phyloP scores from a whole-genome alignment of 2,888 invertebrate genomes.

The Chesias legatella region DNA sequence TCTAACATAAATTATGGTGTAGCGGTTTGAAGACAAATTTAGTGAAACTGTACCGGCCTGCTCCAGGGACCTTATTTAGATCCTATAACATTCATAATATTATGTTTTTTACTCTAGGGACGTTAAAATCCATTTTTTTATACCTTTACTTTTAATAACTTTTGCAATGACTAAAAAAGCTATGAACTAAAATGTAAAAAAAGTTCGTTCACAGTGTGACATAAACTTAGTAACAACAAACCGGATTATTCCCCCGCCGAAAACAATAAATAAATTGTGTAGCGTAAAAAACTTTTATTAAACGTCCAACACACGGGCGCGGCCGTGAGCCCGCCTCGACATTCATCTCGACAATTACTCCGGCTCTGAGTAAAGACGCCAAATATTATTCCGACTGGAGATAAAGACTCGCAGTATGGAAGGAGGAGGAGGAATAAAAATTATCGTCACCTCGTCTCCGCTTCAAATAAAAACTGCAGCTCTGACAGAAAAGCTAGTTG shows the following conservation, averaged over 20 bases:
- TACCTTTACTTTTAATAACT: too few relatives aligned
- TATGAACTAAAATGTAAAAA: too few relatives aligned
- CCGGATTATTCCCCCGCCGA: constrained; percentile 17
- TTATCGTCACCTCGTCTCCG: constrained; percentile 56
- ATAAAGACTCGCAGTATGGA: constrained; percentile 48
- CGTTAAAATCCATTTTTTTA: too few relatives aligned
- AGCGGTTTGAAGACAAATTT: constrained; percentile 5
- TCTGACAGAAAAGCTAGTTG: constrained; percentile 4
- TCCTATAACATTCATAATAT: background rate
- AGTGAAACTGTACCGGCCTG: constrained; percentile 4
- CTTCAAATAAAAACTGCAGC: constrained; percentile 37
- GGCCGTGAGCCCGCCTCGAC: constrained; percentile 36
- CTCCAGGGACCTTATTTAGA: constrained; percentile 6
- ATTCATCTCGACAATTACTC: constrained; percentile 51
- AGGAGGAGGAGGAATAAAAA: constrained; percentile 52
- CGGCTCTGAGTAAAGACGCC: constrained; percentile 43
- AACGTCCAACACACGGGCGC: constrained; percentile 25
- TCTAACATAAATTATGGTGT: constrained; percentile 11
- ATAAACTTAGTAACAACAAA: constrained; percentile 15
- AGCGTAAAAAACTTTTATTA: constrained; percentile 25
- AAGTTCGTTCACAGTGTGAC: background rate
- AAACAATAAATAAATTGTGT: constrained; percentile 14
- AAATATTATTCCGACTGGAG: constrained; percentile 45
- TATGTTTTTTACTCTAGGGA: background rate
- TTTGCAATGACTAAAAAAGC: too few relatives aligned